A percentile compares a stretch with the other conserved stretches of the same genome.
Evolutionary conservation across 2,113 vertebrate genomes (phyloP).

Genomic region (Bucco capensis): DNA sequence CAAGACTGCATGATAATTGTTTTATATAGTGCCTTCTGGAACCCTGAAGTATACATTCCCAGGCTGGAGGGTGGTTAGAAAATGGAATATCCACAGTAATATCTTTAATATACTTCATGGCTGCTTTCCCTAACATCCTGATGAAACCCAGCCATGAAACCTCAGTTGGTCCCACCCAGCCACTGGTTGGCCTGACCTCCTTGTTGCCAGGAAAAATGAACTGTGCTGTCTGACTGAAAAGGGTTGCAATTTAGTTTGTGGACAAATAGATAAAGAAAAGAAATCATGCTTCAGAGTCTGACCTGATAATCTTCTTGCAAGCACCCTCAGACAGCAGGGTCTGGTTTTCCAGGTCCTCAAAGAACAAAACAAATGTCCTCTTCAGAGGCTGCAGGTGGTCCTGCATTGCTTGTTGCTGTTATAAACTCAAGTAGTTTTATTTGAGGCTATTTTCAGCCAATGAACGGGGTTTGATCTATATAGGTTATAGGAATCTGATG

Average conservation of each 20-base stretch:
- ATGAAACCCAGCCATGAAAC: not conserved
- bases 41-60: not conserved
- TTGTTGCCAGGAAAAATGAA: not conserved
- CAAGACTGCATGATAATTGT: not conserved
- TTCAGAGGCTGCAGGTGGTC: not conserved
- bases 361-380: not conserved
- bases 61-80: not conserved
- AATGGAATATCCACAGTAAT: not conserved
- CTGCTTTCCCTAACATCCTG: not conserved
- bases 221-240: not conserved
- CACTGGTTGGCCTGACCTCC: not conserved
- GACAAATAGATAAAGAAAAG: not conserved
- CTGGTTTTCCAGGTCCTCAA: not conserved
- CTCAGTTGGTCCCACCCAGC: not conserved
- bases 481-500: accelerated
- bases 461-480: not conserved
- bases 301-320: not conserved
- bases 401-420: not conserved
- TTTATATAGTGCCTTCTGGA: not conserved
- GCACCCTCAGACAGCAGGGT: not conserved
- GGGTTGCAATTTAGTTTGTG: not conserved
- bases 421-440: not conserved
- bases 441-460: not conserved
- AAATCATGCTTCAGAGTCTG: not conserved
- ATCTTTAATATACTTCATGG: not conserved